phyloP scores from a whole-genome alignment of 1,140 invertebrate species.

The Hormaphis cornu region DNA sequence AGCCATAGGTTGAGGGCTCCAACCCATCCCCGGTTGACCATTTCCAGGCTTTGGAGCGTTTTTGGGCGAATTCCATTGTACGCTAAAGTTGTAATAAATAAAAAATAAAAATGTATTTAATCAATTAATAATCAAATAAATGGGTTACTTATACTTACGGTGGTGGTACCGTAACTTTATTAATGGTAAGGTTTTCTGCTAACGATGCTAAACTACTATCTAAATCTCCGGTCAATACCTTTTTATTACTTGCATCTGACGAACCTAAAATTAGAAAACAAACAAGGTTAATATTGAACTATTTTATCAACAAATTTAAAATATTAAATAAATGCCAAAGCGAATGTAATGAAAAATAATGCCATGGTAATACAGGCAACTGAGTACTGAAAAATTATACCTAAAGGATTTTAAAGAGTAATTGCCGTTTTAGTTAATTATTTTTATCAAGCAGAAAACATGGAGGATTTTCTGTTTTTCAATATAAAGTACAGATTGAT shows the following conservation, averaged over 20 bases:
- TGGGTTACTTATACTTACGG: conserved; percentile 51
- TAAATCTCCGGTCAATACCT: conserved; percentile 80
- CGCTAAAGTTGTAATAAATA: conserved; percentile 50
- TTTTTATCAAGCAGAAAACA: too few relatives aligned
- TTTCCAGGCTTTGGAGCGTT: conserved; percentile 64
- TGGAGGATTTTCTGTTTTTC: too few relatives aligned
- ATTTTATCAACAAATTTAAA: background rate
- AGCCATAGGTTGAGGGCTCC: conserved; percentile 76
- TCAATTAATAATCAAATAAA: background rate
- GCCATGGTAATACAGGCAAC: background rate
- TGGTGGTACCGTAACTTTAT: conserved; percentile 61
- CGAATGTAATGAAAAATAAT: conserved; percentile 10
- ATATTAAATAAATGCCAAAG: background rate
- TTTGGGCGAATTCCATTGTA: conserved; percentile 81
- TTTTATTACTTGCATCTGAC: conserved; percentile 44
- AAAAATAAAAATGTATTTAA: conserved; percentile 26
- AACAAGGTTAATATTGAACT: background rate
- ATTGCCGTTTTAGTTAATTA: too few relatives aligned
- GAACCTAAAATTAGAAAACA: conserved; percentile 31
- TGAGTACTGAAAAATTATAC: conserved; percentile 7
- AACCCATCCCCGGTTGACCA: conserved; percentile 48
- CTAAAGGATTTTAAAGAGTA: too few relatives aligned
- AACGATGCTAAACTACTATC: conserved; percentile 82
- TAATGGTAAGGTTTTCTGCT: conserved; percentile 85
- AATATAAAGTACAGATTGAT: too few relatives aligned